Evolutionary conservation across 2,113 vertebrate genomes (phyloP), one percentile per base, ranked within the genome.

Genomic region (Pelusios castaneus): DNA sequence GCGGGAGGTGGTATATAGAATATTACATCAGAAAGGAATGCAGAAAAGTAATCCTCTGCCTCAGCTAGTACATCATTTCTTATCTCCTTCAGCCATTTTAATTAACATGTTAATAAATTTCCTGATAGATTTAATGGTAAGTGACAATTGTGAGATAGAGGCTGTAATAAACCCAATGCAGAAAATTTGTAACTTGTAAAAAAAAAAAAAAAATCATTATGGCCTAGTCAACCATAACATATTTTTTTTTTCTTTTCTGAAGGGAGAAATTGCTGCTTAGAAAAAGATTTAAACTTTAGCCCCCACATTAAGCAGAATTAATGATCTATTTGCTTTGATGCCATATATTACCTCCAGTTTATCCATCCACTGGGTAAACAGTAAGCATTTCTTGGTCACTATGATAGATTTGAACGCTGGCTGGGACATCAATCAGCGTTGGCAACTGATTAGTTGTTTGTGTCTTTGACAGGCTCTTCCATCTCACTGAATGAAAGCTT

Each of bases 401-500:
- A 97, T 99, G 99, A 99, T 99, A 98, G 98, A 99, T 99, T 98
- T 99, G 97, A 98, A 98, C 98, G 98, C 84, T 38, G 98, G 96
- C 96, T 97, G 96, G 97, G 96, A 92, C 98, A 99, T 99, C 98
- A 98, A 97, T 99, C 99, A 99, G 97, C 93, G 96, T 98, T 98
- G 27, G 76, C 81, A 90, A 93, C 98, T 98, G 99, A 99, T 99
- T 99, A 99, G 98, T 99, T 99, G 98, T 98, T 99, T 98, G 98
- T 98, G 98, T 98, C 98, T 98, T 97, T 98, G 98, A 98, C 98
- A 97, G 97, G 94, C 97, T 98, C 98, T 98, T 99, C 98, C 98
- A 98, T 99, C 98, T 99, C 98, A 63, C 95, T 97, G 97, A 98
- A 97, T 98, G 98, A 98, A 99, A 98, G 97, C 97, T 97, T 98